These are phyloP conservation scores for Oligia fasciuncula DNA, from an alignment of 2,888 invertebrate genomes.

Conservation along the genomic window DNA sequence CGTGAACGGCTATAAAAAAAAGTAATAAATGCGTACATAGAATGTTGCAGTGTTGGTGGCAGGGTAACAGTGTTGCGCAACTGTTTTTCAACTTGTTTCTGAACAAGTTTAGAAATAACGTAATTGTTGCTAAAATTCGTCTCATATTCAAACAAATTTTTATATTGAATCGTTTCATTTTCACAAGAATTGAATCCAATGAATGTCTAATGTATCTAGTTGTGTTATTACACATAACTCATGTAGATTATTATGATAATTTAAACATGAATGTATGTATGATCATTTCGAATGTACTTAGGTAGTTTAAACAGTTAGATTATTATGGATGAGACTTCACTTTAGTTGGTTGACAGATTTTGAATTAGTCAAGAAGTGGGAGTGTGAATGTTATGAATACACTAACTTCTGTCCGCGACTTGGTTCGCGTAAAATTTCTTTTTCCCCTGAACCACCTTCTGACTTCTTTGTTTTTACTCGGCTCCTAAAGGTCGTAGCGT, in stretches of 20 bases:
- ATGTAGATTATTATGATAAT: constrained; percentile 31
- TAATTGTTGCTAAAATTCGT: not conserved
- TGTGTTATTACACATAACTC: constrained; percentile 47
- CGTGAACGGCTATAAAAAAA: not conserved
- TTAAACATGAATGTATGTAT: constrained; percentile 22
- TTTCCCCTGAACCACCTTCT: too few species aligned
- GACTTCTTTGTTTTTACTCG: too few species aligned
- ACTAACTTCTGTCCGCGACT: not conserved
- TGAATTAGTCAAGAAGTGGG: not conserved
- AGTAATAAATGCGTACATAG: too few species aligned
- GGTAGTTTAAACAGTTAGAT: constrained; percentile 4
- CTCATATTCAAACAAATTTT: not conserved
- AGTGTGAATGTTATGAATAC: not conserved
- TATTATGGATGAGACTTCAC: constrained; percentile 19
- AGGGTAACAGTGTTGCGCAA: not conserved
- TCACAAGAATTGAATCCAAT: constrained; percentile 42
- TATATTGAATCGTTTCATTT: constrained; percentile 30
- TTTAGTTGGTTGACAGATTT: not conserved
- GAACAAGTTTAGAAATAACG: not conserved
- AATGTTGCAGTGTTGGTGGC: not conserved
- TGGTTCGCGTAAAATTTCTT: too few species aligned
- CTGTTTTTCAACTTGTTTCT: not conserved
- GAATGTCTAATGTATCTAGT: constrained; percentile 34
- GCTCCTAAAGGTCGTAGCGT: too few species aligned
- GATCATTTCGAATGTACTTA: constrained; percentile 16